Evolutionary conservation across 2,113 vertebrate species (phyloP).

Genomic region (Atractosteus spatula): DNA sequence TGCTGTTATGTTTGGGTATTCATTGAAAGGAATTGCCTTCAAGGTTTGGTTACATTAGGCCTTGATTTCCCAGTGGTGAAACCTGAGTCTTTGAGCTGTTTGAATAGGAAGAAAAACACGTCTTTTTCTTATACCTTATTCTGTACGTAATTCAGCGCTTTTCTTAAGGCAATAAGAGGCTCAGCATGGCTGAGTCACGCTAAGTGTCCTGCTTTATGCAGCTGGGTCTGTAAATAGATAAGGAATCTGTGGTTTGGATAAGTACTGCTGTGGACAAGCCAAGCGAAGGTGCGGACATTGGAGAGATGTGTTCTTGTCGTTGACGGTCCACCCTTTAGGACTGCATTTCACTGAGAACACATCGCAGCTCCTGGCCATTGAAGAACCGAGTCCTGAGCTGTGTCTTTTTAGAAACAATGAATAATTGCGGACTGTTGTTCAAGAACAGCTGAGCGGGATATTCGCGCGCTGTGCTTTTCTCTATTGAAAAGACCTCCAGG

Average conservation of each 20-base stretch:
- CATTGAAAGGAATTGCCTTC: constrained; percentile 18
- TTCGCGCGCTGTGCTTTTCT: background rate
- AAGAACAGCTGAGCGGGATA: background rate
- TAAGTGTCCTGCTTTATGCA: background rate
- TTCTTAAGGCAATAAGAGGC: constrained; percentile 4
- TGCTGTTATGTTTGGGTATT: constrained; percentile 26
- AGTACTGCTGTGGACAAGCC: background rate
- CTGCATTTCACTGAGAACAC: too few species aligned
- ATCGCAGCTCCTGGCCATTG: too few species aligned
- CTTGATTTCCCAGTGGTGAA: constrained; percentile 17
- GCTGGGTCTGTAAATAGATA: background rate
- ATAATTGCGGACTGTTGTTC: background rate
- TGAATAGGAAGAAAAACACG: constrained; percentile 6
- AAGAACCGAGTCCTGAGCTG: too few species aligned
- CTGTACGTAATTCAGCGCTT: background rate
- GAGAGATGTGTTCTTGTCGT: background rate
- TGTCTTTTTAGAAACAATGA: background rate
- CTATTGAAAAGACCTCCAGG: too few species aligned
- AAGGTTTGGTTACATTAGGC: constrained; percentile 15
- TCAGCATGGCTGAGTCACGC: constrained; percentile 6
- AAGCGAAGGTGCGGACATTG: background rate
- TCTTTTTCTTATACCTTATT: constrained; percentile 9
- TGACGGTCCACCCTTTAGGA: too few species aligned
- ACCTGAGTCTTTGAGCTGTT: constrained; percentile 7
- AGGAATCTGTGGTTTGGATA: too few species aligned